Percentiles rank a stretch among this genome's conserved stretches.
These are phyloP conservation scores for Synaphobranchus kaupii DNA, from an alignment of 2,797 vertebrate genomes.

Conservation along the genomic window DNA sequence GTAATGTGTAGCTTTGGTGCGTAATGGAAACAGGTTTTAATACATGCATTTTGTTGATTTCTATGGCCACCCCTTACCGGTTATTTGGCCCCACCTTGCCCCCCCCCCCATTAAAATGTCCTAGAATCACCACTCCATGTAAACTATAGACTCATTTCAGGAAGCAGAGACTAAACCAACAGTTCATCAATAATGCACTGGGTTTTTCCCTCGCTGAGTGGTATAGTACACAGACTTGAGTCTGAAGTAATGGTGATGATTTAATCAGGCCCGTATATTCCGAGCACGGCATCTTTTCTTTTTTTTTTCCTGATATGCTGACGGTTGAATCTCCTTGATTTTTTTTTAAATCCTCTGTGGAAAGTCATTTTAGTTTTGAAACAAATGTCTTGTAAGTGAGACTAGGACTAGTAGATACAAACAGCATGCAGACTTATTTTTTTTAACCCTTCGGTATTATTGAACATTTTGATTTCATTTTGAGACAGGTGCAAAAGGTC, in stretches of 20 bases:
- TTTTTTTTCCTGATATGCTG: slow-evolving; percentile 1
- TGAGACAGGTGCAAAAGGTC: too few species aligned
- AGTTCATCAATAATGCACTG: slow-evolving; percentile 5
- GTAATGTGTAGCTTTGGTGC: background rate
- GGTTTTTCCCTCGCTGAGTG: background rate
- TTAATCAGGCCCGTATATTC: background rate
- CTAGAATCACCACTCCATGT: background rate
- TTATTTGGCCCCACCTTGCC: background rate
- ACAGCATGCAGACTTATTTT: background rate
- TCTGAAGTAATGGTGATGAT: background rate
- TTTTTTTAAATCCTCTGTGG: background rate
- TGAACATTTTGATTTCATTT: too few species aligned
- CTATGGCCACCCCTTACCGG: background rate
- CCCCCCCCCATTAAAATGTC: background rate
- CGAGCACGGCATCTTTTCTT: background rate
- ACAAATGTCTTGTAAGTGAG: background rate
- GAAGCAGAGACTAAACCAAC: background rate
- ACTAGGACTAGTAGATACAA: background rate
- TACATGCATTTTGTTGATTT: background rate
- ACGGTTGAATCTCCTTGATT: background rate
- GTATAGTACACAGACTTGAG: background rate
- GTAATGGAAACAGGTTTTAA: background rate
- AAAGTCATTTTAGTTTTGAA: background rate
- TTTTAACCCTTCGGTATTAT: background rate
- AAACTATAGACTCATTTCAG: background rate